Conservation (phyloP, 1,140 invertebrate species). For the Drosophila bocqueti region DNA sequence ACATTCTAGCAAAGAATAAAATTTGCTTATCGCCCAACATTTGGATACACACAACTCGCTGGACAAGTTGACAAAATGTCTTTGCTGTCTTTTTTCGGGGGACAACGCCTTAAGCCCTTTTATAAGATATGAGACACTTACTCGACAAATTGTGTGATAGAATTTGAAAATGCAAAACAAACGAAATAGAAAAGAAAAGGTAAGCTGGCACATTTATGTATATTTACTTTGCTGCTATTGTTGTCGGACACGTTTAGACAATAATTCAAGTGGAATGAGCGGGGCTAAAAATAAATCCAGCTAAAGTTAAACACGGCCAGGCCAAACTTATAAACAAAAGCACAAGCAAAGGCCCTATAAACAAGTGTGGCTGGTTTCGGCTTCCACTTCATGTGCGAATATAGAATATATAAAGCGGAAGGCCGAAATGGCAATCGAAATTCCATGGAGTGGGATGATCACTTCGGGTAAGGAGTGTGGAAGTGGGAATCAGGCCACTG, state of each 20-base stretch:
- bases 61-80: conserved; percentile 27
- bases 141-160: conserved; percentile 17
- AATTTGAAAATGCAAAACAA: conserved; percentile 14
- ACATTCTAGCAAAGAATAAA: neutral
- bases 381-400: conserved; percentile 22
- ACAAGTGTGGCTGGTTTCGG: conserved; percentile 68
- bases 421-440: conserved; percentile 19
- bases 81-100: conserved; percentile 8
- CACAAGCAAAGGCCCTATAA: conserved; percentile 50
- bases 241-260: conserved; percentile 57
- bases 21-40: conserved; percentile 27
- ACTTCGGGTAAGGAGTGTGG: neutral
- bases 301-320: conserved; percentile 55
- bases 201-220: conserved; percentile 66
- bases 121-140: conserved; percentile 13
- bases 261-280: conserved; percentile 69
- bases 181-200: conserved; percentile 7
- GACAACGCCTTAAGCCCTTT: conserved; percentile 37
- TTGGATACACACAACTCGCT: conserved; percentile 25
- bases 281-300: conserved; percentile 68
- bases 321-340: conserved; percentile 66
- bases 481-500: neutral
- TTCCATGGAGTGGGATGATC: conserved; percentile 17
- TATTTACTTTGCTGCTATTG: conserved; percentile 59
- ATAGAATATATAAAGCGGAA: conserved; percentile 16